These are phyloP conservation scores for Dasypus novemcinctus DNA, from an alignment of 2,113 vertebrate species.

Conservation along the genomic window DNA sequence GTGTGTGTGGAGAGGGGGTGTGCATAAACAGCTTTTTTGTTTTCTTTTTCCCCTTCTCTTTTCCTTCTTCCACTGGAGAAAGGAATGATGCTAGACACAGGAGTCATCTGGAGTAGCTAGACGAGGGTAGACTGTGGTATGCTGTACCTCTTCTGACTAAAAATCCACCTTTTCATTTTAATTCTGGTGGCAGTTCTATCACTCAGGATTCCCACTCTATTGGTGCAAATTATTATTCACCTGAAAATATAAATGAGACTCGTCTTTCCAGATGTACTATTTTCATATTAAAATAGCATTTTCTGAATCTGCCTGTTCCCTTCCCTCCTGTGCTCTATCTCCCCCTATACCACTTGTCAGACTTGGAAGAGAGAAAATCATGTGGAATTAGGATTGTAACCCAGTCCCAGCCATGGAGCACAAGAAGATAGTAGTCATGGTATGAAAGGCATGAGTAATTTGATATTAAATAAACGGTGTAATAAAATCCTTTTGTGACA, in stretches of 20 bases:
- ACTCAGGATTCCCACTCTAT: background rate
- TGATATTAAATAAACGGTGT: background rate
- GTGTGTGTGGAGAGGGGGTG: rapidly evolving
- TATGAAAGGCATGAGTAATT: background rate
- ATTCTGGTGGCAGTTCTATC: background rate
- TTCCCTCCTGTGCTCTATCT: background rate
- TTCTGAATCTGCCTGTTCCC: background rate
- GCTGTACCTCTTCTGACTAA: background rate
- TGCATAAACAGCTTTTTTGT: background rate
- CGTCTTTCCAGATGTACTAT: background rate
- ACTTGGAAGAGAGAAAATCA: background rate
- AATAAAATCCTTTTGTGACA: background rate
- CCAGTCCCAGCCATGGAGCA: background rate
- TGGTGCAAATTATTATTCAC: background rate
- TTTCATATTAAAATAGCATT: background rate
- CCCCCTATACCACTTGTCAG: background rate
- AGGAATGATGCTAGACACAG: background rate
- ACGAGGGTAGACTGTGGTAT: background rate
- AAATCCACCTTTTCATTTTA: background rate
- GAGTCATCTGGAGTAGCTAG: background rate
- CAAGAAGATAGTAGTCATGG: rapidly evolving
- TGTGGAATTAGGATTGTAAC: background rate
- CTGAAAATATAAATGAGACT: background rate
- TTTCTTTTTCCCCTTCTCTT: background rate
- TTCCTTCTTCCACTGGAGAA: background rate